Evolutionary conservation across 2,113 vertebrate species (phyloP).

Genomic region (Solea senegalensis): DNA sequence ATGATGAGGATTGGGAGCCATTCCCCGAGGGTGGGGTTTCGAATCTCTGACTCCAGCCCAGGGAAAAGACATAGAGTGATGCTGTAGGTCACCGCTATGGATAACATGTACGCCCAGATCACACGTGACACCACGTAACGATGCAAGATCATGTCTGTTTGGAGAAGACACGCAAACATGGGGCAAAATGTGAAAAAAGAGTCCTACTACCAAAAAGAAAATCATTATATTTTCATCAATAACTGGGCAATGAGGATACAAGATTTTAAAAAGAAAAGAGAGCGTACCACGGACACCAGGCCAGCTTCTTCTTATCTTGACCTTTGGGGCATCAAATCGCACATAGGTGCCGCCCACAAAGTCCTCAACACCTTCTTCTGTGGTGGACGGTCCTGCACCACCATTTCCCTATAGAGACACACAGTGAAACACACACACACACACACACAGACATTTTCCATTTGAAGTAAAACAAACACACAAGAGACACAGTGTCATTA

Average conservation of each 20-base stretch:
- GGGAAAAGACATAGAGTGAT: constrained; percentile 98
- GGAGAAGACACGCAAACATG: constrained; percentile 8
- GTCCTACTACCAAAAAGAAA: background rate
- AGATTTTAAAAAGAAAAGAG: constrained; percentile 3
- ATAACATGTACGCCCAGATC: constrained; percentile 98
- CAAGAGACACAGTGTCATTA: background rate
- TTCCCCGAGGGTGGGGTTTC: constrained; percentile 89
- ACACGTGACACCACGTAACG: constrained; percentile 92
- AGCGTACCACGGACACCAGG: constrained; percentile 87
- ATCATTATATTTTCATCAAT: too few species aligned
- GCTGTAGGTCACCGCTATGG: constrained; percentile 96
- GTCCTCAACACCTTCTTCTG: constrained; percentile 81
- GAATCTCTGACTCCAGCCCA: constrained; percentile 95
- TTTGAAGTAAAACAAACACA: background rate
- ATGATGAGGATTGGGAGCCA: constrained; percentile 99
- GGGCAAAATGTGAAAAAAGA: background rate
- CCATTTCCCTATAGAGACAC: constrained; percentile 82
- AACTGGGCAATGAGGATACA: constrained; percentile 13
- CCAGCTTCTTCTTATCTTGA: constrained; percentile 87
- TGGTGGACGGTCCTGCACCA: constrained; percentile 57
- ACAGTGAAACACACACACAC: background rate
- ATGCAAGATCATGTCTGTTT: constrained; percentile 92
- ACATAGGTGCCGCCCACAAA: constrained; percentile 84
- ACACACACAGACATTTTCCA: background rate
- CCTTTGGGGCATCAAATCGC: constrained; percentile 88